Evolutionary conservation across 2,113 vertebrate species (phyloP), one percentile per base, ranked within the genome.

Genomic region (Hiodon alosoides): DNA sequence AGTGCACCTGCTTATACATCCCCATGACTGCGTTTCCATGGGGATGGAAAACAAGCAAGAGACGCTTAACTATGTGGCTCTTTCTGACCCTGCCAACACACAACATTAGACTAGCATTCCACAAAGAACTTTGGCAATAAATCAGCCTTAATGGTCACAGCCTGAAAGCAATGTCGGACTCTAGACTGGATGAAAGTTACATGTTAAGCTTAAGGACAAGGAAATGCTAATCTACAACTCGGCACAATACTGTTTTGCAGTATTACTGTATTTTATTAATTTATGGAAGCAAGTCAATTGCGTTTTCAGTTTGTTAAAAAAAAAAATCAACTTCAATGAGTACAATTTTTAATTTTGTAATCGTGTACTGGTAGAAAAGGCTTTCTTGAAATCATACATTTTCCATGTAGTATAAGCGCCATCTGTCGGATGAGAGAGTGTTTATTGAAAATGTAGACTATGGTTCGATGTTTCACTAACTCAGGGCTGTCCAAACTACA

Each of bases 1-100:
- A 72, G 53, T 66, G 69, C 16, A 53, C 61, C 68, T 7, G 65
- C 62, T 75, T 67, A 68, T 61, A n/a, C 46, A n/a, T 57, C 6
- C 11, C 16, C 73, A 48, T 67, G 58, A 74, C 53, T 76, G 74
- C 6, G 67, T 78, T 69, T 69, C 76, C 66, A 67, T 64, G 51
- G 72, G 69, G 74, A 71, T 68, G 62, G 65, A 64, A 71, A 17
- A 31, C 55, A 67, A 71, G 71, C 17, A 72, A 62, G 52, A 51
- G 10, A 59, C 11, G 58, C 57, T n/a, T n/a, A n/a, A n/a, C n/a
- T 16, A 77, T 66, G 17, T 48, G 66, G 51, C 16, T 60, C 69
- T 72, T 46, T 70, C 60, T 53, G 72, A 66, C 65, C 53, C 58
- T 57, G 60, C 54, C 16, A 55, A 17, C 57, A 74, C 67, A 71